A percentile compares a stretch with the other conserved stretches of the same genome.
phyloP scores from a whole-genome alignment of 37 sponge, comb jelly and placozoan genomes.

The Haliclona indistincta region DNA sequence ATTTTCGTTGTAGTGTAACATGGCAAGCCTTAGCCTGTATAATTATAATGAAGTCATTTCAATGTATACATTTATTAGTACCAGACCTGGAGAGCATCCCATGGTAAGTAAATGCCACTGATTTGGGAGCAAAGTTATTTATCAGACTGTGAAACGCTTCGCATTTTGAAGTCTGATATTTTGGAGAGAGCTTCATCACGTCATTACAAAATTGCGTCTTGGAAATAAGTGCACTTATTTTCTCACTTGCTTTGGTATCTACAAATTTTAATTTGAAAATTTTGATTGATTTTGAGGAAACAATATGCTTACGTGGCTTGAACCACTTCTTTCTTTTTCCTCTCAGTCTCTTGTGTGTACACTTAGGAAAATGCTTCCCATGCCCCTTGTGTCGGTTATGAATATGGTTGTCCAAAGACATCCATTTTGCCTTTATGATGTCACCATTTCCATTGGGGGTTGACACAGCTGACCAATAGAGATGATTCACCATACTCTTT shows the following conservation, averaged over 20 bases:
- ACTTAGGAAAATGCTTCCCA: slow-evolving; percentile 17
- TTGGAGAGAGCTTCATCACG: slow-evolving; percentile 34
- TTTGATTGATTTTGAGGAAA: not conserved
- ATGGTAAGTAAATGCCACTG: slow-evolving; percentile 38
- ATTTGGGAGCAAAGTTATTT: slow-evolving; percentile 54
- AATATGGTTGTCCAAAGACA: slow-evolving; percentile 61
- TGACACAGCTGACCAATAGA: slow-evolving; percentile 65
- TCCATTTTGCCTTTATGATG: slow-evolving; percentile 45
- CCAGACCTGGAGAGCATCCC: slow-evolving; percentile 37
- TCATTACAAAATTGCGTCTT: slow-evolving; percentile 14
- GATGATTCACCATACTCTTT: slow-evolving; percentile 44
- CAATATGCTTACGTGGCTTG: slow-evolving; percentile 26
- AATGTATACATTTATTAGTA: not conserved
- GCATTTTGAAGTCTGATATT: slow-evolving; percentile 36
- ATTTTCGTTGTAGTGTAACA: slow-evolving; percentile 53
- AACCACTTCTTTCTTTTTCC: slow-evolving; percentile 37
- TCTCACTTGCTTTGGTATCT: slow-evolving; percentile 65
- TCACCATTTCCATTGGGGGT: slow-evolving; percentile 37
- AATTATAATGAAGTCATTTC: not conserved
- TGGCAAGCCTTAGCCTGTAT: slow-evolving; percentile 30
- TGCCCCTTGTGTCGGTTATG: slow-evolving; percentile 35
- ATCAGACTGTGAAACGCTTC: slow-evolving; percentile 54
- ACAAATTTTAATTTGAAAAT: not conserved
- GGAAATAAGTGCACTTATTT: slow-evolving; percentile 16
- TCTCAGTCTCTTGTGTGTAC: slow-evolving; percentile 6